These are phyloP conservation scores for Corythornis vintsioides DNA, from an alignment of 2,113 vertebrate genomes.

Conservation along the genomic window DNA sequence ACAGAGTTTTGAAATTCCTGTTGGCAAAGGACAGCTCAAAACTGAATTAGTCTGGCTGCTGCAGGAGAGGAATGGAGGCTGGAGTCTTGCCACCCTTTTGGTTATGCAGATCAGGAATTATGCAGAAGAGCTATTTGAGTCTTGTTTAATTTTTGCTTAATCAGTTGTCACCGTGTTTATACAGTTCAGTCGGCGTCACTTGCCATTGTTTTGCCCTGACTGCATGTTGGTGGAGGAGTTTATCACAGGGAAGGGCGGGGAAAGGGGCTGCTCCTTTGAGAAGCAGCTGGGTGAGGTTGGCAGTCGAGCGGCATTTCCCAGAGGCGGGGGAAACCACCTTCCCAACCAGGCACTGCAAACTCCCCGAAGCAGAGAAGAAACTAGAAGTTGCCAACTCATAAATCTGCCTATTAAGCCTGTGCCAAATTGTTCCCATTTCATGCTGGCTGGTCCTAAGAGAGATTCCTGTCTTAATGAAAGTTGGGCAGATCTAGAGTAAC, in stretches of 20 bases:
- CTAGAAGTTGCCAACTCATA: neutral
- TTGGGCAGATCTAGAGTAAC: neutral
- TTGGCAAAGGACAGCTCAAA: neutral
- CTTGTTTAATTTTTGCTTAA: slow-evolving; percentile 70
- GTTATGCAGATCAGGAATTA: slow-evolving; percentile 69
- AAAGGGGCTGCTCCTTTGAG: slow-evolving; percentile 17
- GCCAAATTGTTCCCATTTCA: neutral
- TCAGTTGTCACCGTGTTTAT: slow-evolving; percentile 67
- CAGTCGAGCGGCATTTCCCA: neutral
- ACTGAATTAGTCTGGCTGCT: slow-evolving; percentile 49
- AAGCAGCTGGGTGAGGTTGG: neutral
- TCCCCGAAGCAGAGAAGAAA: neutral
- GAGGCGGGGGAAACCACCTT: neutral
- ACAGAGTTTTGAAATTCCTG: neutral
- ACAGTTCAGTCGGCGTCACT: slow-evolving; percentile 53
- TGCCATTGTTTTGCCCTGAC: slow-evolving; percentile 44
- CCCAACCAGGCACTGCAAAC: neutral
- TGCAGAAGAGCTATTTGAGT: slow-evolving; percentile 63
- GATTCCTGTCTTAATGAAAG: slow-evolving; percentile 39
- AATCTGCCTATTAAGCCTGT: neutral
- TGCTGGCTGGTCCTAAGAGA: slow-evolving; percentile 13
- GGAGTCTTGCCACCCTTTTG: slow-evolving; percentile 60
- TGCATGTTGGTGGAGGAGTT: neutral
- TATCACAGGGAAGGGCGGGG: neutral
- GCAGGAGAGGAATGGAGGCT: slow-evolving; percentile 17